Conservation (phyloP, 2,888 invertebrate species). For the Teleogryllus oceanicus region DNA sequence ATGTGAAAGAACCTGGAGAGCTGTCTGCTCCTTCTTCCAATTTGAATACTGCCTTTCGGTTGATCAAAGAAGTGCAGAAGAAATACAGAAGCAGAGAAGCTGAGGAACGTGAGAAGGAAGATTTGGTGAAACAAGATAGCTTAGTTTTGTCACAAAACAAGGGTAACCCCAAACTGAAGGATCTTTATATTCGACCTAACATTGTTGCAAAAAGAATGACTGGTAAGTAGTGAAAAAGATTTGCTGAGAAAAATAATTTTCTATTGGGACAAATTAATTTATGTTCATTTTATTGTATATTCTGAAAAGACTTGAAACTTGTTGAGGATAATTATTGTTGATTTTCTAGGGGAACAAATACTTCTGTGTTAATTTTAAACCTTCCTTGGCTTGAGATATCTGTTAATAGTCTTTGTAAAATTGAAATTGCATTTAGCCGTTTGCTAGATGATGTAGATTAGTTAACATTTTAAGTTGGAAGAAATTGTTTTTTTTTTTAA, state of each 20-base stretch:
- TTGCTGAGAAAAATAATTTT: background rate
- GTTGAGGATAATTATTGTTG: too few species aligned
- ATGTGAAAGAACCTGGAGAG: conserved; percentile 96
- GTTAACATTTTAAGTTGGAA: too few species aligned
- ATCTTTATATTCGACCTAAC: conserved; percentile 97
- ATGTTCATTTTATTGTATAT: background rate
- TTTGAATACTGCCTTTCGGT: conserved; percentile 90
- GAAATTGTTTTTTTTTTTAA: too few species aligned
- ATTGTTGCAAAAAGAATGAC: conserved; percentile 96
- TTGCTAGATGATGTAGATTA: too few species aligned
- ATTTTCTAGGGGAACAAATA: too few species aligned
- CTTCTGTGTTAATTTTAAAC: too few species aligned
- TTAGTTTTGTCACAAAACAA: conserved; percentile 89
- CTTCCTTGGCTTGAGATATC: too few species aligned
- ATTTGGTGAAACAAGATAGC: conserved; percentile 97
- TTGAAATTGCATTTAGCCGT: too few species aligned
- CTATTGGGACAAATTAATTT: background rate
- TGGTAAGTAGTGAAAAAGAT: conserved; percentile 47
- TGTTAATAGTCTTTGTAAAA: too few species aligned
- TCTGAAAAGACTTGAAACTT: background rate
- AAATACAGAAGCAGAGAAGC: conserved; percentile 97
- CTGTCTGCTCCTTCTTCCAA: conserved; percentile 91
- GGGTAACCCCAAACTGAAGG: conserved; percentile 96
- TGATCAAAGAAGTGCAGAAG: conserved; percentile 99
- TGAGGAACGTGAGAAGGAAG: conserved; percentile 97